Base-by-base conservation (phyloP, 2,888 invertebrate genomes). In the Druceiella hillmani region DNA sequence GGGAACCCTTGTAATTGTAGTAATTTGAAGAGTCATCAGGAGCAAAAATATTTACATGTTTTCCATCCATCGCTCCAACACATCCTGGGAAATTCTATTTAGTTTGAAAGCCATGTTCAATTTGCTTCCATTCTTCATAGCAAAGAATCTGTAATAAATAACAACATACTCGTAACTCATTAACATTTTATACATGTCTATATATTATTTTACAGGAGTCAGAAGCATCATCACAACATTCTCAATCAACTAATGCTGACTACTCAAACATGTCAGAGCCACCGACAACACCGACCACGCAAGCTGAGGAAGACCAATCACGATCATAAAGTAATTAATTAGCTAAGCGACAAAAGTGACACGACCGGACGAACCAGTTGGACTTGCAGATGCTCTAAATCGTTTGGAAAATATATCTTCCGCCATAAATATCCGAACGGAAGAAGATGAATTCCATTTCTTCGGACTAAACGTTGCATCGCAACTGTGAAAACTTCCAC, bases 41-140 rank as follows among this genome's bases (percentile, higher is more conserved):
- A 35, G 49, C 41, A 15, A 44, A 7, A 27, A 50, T 43, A 30
- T 33, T 15, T 12, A 45, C 44, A 41, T 47, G 46, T 33, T 49
- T 46, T 9, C 45, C 46, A 38, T 49, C 44, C 22, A 48, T 4
- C 7, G 42, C 46, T n/a, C 49, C 49, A 29, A 47, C 34, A 28
- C 48, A 48, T 9, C 38, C 37, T 14, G 48, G 46, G 25, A 46
- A 48, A 28, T 46, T 41, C 46, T 45, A 47, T 14, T 11, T 17
- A 9, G 11, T 25, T 10, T 17, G 14, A 33, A 43, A 48, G 4
- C 29, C 36, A 11, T 36, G 5, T n/a, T 20, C 39, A 17, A 46
- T 38, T 14, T 10, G 12, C 10, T 33, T 20, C 43, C 44, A 44
- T 27, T 44, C 43, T 31, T 44, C 39, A 17, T 14, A 5, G n/a